These are phyloP conservation scores for Rhynchonycteris naso DNA, from an alignment of 2,797 vertebrate genomes.

Conservation along the genomic window DNA sequence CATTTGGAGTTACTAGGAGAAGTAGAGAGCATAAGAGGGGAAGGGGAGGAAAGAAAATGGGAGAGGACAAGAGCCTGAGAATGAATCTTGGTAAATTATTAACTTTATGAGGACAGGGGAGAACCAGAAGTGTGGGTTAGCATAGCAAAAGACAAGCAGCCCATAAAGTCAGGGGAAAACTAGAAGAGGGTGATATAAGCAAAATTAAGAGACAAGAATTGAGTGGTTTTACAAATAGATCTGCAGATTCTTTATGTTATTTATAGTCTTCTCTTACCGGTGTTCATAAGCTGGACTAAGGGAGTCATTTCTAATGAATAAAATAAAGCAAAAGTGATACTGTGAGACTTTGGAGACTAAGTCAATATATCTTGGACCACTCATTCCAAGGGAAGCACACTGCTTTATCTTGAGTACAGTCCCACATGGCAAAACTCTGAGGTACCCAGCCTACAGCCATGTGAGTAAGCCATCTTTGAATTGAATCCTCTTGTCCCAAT, in stretches of 20 bases:
- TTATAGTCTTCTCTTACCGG: neutral
- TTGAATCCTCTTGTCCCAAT: neutral
- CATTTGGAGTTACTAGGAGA: neutral
- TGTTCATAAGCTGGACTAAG: neutral
- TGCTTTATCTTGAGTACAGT: neutral
- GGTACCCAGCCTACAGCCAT: neutral
- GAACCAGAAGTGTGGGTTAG: neutral
- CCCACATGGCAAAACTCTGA: neutral
- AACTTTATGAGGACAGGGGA: neutral
- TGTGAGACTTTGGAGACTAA: neutral
- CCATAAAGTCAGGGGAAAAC: neutral
- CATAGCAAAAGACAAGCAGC: neutral
- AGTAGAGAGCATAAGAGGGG: neutral
- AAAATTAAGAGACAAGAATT: neutral
- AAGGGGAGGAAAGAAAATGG: neutral
- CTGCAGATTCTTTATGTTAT: neutral
- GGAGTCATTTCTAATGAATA: neutral
- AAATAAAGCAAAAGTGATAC: neutral
- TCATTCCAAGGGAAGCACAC: neutral
- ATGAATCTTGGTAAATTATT: neutral
- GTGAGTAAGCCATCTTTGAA: neutral
- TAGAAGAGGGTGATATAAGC: neutral
- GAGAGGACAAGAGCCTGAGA: neutral
- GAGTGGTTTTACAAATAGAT: neutral
- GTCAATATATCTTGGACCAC: neutral